Conservation (phyloP, 2,113 vertebrate genomes). For the Sapajus apella region DNA sequence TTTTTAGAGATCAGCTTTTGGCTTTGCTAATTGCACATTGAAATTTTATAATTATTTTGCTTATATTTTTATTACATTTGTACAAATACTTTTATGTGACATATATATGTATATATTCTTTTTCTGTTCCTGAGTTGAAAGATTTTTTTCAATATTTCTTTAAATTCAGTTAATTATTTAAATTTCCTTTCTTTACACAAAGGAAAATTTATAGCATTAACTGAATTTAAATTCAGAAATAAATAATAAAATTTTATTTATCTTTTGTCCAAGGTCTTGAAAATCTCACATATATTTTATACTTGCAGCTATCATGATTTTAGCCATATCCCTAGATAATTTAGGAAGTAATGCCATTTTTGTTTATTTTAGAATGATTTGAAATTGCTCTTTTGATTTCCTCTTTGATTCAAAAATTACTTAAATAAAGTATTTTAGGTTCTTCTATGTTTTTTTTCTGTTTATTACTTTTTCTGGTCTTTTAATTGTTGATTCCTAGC, state of each 20-base stretch:
- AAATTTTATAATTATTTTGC: neutral
- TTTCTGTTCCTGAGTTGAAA: neutral
- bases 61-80: neutral
- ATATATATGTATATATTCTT: neutral
- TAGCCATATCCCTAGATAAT: neutral
- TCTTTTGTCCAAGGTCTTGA: too few relatives aligned
- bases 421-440: neutral
- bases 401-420: neutral
- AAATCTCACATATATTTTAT: too few relatives aligned
- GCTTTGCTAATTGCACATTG: neutral
- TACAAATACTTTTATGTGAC: neutral
- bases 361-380: neutral
- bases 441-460: neutral
- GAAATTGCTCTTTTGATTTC: neutral
- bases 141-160: conserved; percentile 8
- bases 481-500: conserved; percentile 21
- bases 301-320: neutral
- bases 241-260: too few relatives aligned
- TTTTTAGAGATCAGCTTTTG: neutral
- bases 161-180: neutral
- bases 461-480: neutral
- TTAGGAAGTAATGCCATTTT: neutral
- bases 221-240: too few relatives aligned
- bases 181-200: neutral
- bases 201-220: too few relatives aligned